Evolutionary conservation across 2,113 vertebrate genomes (phyloP), one percentile per base, ranked within the genome.

Genomic region (Poecile atricapillus): DNA sequence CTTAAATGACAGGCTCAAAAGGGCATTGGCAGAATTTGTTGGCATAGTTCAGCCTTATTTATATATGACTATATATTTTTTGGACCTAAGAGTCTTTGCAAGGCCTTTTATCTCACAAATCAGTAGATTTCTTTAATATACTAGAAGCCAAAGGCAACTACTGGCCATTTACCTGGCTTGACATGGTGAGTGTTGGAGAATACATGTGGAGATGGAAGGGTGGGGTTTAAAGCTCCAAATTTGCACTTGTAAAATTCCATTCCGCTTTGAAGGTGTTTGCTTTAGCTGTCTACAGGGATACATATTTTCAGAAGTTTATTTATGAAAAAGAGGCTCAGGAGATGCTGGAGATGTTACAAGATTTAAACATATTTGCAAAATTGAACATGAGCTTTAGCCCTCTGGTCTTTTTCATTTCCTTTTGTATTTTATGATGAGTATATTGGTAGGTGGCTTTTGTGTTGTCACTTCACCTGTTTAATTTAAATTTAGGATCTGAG

Each of bases 401-500:
- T 85, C 81, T 88, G 73, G 78, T 87, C 73, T 49, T 83, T 93
- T 91, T 88, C 5, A 52, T 89, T 94, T 95, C 87, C 52, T 75
- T 93, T 93, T 63, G 44, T 90, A 5, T 95, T 92, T 47, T 78
- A 83, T 49, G 74, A 67, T 93, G 63, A 76, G 25, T 55, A 62
- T 79, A 89, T 80, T 76, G 67, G 93, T 93, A 92, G 89, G 52
- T 89, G 85, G 65, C 58, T 94, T 93, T 92, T 95, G 83, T 93
- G 95, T 91, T 94, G 82, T 94, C 90, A 56, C 58, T 93, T 96
- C 43, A 80, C 90, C 89, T 77, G 6, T 76, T 95, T 95, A 94
- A 96, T 95, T 95, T 87, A 87, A 96, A 93, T 96, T 94, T 85
- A 91, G 88, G 31, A 53, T 93, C 62, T 65, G 73, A 87, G 85